Base-by-base conservation (phyloP, 1,140 invertebrate genomes). In the Pollicipes pollicipes region DNA sequence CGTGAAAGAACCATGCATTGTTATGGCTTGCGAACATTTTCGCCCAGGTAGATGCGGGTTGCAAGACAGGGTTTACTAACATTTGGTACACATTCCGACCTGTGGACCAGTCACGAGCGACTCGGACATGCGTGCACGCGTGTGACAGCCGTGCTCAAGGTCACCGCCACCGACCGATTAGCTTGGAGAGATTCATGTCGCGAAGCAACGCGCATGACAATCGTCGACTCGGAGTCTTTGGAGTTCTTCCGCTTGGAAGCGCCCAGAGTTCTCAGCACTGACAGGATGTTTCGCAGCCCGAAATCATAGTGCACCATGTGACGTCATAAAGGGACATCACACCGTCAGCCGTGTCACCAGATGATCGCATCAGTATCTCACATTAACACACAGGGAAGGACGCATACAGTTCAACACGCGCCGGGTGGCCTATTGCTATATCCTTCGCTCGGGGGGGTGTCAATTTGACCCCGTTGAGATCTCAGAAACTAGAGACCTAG, bases 161-260 rank as follows among this genome's bases (percentile, higher is more conserved):
- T n/a, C n/a, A n/a, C n/a, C n/a, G n/a, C n/a, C n/a, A 77, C 72
- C 73, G 71, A 83, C 83, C 85, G 72, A 95, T 96, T 66, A 98
- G 82, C 82, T 98, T 98, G 0, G 94, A 97, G 27, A 98, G 83
- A 84, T 98, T 98, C 95, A 98, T 98, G 78, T 97, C 95, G 75
- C 94, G 83, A 17, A 97, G 80, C 17, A 97, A n/a, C 95, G 77
- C 94, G 82, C 94, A 97, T 97, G 0, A 97, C 94, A 75, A 95
- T 97, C 0, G 92, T 96, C 76, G 90, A 90, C 80, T 97, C 95
- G 30, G 91, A 88, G 79, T 97, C 95, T 81, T 91, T 89, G 10
- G 87, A 88, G 79, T 93, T 95, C 1, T 88, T 86, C 75, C 95
- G 82, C 80, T 97, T 97, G 0, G 91, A 86, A 0, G 94, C 89